Evolutionary conservation across 1,140 invertebrate species (phyloP), one percentile per base, ranked within the genome.

Genomic region (Calliopsis andreniformis): DNA sequence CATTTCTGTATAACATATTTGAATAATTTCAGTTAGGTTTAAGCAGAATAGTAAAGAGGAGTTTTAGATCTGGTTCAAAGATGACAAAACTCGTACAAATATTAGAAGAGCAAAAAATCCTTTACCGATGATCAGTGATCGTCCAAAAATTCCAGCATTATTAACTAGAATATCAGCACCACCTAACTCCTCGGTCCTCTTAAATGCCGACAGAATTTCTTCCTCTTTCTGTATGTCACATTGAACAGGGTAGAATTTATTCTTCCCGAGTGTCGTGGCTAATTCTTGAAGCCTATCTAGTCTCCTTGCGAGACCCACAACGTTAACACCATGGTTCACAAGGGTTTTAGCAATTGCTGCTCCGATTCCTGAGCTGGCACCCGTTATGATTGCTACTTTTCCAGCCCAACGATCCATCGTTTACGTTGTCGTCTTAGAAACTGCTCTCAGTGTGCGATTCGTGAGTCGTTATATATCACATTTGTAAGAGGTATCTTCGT

Each of bases 361-460:
- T 0, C 96, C 95, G 25, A 96, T 96, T 0, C 96, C 96, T 0
- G 92, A 89, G 69, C 95, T 96, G 0, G 95, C 95, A 0, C 95
- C 96, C 0, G 95, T 96, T 7, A 97, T 94, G n/a, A 96, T 92
- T 0, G 95, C 96, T 0, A 95, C 93, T 78, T 93, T 94, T 69
- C 94, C 94, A 2, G 63, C 76, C 95, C 95, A 96, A 20, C 94
- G 92, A 23, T 96, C 94, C 95, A 95, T 96, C 59, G 72, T 86
- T 10, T 20, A 1, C 7, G n/a, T 5, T 16, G 4, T 6, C 7
- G 7, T 62, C 0, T 12, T 7, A 1, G 25, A 4, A 23, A 43
- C 59, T 45, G 42, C 4, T 8, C 42, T 3, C 14, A 7, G 2
- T 16, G 1, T 16, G 16, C 55, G 7, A 32, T 56, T 28, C 3